Conservation (phyloP, 2,888 invertebrate genomes). For the Imbricaverruca yamaguchii region DNA sequence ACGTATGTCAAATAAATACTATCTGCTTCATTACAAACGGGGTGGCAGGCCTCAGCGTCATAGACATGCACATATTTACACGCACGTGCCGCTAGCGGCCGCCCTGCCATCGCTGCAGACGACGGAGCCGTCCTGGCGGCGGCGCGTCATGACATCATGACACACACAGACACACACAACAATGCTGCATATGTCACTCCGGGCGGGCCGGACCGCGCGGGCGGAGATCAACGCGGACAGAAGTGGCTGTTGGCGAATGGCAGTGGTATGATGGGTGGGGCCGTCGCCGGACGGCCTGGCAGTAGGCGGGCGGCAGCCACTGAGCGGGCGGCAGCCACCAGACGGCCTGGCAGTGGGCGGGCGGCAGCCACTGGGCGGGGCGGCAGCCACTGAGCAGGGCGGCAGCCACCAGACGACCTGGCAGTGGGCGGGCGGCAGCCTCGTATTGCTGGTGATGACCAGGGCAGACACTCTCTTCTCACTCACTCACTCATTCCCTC, state of each 20-base stretch:
- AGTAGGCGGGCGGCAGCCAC: too few relatives aligned
- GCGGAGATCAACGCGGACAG: neutral
- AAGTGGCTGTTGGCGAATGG: neutral
- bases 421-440: neutral
- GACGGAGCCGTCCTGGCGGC: neutral
- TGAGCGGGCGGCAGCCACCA: too few relatives aligned
- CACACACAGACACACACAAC: too few relatives aligned
- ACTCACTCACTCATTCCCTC: too few relatives aligned
- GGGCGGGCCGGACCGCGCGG: neutral
- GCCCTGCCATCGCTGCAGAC: neutral
- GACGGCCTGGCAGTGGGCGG: too few relatives aligned
- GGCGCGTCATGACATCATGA: neutral
- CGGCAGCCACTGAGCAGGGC: too few relatives aligned
- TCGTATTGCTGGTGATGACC: neutral
- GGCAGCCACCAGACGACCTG: too few relatives aligned
- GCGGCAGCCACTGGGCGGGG: too few relatives aligned
- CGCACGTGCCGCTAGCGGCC: neutral
- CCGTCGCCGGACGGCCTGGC: too few relatives aligned
- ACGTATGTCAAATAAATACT: constrained; percentile 14
- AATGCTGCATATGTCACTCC: too few relatives aligned
- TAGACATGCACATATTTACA: constrained; percentile 9
- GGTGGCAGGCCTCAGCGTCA: neutral
- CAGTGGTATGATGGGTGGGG: neutral
- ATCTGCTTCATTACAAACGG: constrained; percentile 4
- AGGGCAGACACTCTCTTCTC: too few relatives aligned